Conservation (phyloP, 2,888 invertebrate species). For the Serrognathus titanus region DNA sequence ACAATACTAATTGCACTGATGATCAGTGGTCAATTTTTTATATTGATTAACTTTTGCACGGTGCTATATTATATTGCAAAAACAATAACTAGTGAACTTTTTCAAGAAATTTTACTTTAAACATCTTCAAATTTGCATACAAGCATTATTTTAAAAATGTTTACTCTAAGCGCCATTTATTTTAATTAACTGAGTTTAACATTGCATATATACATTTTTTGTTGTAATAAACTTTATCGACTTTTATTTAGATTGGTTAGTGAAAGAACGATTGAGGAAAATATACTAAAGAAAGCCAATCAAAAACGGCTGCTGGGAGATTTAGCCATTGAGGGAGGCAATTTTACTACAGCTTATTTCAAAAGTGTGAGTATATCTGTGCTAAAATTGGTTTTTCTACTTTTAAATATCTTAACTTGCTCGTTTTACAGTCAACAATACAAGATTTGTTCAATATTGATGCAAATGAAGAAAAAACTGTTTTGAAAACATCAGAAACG, state of each 20-base stretch:
- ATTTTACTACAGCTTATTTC: constrained; percentile 96
- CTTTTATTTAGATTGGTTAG: constrained; percentile 75
- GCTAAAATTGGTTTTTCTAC: constrained; percentile 7
- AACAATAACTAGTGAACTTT: background rate
- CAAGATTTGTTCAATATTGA: constrained; percentile 87
- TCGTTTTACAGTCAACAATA: constrained; percentile 69
- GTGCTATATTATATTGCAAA: constrained; percentile 10
- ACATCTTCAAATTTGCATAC: background rate
- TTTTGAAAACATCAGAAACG: constrained; percentile 57
- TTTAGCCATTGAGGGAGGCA: constrained; percentile 97
- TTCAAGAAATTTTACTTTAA: background rate
- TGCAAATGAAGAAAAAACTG: constrained; percentile 56
- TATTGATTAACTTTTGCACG: constrained; percentile 16
- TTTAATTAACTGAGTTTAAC: background rate
- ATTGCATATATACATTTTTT: background rate
- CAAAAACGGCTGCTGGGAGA: constrained; percentile 95
- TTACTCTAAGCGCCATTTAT: too few relatives aligned
- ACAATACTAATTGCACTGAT: background rate
- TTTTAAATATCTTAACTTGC: background rate
- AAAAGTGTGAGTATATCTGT: constrained; percentile 63
- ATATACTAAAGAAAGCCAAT: constrained; percentile 97
- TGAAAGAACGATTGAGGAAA: constrained; percentile 97
- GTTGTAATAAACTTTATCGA: background rate
- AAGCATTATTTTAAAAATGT: background rate
- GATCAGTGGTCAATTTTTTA: constrained; percentile 15